phyloP scores from a whole-genome alignment of 2,888 invertebrate genomes.

The Cheilosia vernalis region DNA sequence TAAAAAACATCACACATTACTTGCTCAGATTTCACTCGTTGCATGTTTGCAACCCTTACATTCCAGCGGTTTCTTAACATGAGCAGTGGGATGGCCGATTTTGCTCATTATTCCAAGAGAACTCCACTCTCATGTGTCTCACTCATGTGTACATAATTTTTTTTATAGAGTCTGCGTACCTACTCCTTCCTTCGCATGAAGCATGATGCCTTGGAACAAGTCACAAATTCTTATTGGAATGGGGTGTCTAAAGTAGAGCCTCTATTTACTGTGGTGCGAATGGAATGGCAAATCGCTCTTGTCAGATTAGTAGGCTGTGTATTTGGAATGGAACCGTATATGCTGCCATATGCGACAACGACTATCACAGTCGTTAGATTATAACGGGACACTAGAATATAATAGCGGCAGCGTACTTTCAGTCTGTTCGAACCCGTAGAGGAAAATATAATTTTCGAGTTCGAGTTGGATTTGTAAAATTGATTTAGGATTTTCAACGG shows the following conservation, averaged over 20 bases:
- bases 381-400: constrained; percentile 71
- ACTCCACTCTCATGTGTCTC: constrained; percentile 13
- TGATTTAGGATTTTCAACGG: constrained; percentile 59
- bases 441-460: constrained; percentile 73
- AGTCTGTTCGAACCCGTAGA: constrained; percentile 72
- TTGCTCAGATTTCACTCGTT: constrained; percentile 40
- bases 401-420: constrained; percentile 68
- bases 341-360: constrained; percentile 55
- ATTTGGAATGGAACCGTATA: constrained; percentile 55
- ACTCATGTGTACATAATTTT: background rate
- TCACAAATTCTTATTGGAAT: constrained; percentile 26
- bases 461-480: constrained; percentile 68
- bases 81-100: constrained; percentile 49
- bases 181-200: background rate
- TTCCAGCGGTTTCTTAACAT: constrained; percentile 43
- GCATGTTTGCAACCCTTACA: constrained; percentile 50
- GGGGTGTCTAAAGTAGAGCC: constrained; percentile 37
- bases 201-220: constrained; percentile 1
- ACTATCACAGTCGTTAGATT: constrained; percentile 68
- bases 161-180: constrained; percentile 11
- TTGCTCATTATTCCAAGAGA: constrained; percentile 58
- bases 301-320: constrained; percentile 65
- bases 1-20: background rate
- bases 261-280: constrained; percentile 47
- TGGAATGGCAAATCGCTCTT: constrained; percentile 56